A percentile compares a stretch with the other conserved stretches of the same genome.
These are phyloP conservation scores for Cyphomyrus discorhynchus DNA, from an alignment of 2,113 vertebrate species.

Conservation along the genomic window DNA sequence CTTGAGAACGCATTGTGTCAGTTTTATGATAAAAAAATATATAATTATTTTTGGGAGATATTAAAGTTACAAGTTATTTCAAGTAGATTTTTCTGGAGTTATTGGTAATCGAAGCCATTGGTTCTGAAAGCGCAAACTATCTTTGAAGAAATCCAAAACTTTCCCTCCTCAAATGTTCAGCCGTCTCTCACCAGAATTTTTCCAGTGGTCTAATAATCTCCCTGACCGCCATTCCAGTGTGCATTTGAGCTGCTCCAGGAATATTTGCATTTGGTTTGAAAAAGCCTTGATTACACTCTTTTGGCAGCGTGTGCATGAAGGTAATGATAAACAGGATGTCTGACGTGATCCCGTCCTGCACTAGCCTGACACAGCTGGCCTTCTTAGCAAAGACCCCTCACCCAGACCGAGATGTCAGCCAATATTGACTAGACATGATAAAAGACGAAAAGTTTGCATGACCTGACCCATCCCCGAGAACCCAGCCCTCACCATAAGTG, in stretches of 20 bases:
- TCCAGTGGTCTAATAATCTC: background rate
- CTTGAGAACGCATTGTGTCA: background rate
- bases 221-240: background rate
- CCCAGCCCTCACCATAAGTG: background rate
- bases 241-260: background rate
- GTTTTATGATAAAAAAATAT: background rate
- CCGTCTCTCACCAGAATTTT: background rate
- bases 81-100: background rate
- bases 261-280: background rate
- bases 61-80: background rate
- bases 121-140: background rate
- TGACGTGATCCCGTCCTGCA: constrained; percentile 26
- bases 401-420: background rate
- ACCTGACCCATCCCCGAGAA: background rate
- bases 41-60: background rate
- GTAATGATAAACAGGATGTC: constrained; percentile 40
- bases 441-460: background rate
- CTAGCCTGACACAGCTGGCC: constrained; percentile 23
- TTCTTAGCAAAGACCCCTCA: background rate
- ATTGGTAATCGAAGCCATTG: background rate
- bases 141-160: background rate
- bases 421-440: background rate
- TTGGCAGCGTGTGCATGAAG: constrained; percentile 10
- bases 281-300: background rate
- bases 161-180: background rate